Evolutionary conservation across 2,113 vertebrate genomes (phyloP).

Genomic region (Melospiza melodia): DNA sequence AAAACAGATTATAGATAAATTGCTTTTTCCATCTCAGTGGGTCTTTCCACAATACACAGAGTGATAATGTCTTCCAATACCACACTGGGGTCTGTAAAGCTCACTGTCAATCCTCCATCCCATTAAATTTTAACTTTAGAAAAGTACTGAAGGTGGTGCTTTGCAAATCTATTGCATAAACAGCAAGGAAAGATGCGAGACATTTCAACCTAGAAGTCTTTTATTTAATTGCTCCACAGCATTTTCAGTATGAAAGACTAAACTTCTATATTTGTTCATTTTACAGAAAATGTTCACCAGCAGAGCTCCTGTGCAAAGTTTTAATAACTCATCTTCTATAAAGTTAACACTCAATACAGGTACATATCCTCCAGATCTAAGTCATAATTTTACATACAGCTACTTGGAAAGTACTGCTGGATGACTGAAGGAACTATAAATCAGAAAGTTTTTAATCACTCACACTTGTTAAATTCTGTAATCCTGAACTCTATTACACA

Average conservation of each 20-base stretch:
- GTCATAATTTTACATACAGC: neutral
- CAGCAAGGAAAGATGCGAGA: neutral
- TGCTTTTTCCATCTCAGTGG: neutral
- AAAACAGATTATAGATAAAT: neutral
- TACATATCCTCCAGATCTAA: neutral
- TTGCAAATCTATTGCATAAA: neutral
- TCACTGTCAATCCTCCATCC: neutral
- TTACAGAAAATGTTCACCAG: neutral
- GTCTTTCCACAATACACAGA: neutral
- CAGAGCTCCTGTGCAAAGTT: neutral
- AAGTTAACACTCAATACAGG: neutral
- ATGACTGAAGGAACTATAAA: constrained; percentile 24
- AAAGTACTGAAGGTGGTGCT: neutral
- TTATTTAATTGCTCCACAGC: neutral
- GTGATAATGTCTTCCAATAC: neutral
- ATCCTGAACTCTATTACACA: constrained; percentile 43
- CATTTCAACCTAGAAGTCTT: neutral
- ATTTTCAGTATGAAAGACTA: neutral
- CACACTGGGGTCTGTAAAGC: neutral
- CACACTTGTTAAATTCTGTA: constrained; percentile 52
- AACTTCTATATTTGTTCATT: neutral
- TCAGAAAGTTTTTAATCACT: constrained; percentile 61
- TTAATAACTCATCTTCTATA: neutral
- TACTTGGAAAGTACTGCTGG: neutral
- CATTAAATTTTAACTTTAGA: neutral